Evolutionary conservation across 2,113 vertebrate genomes (phyloP).

Genomic region (Prinia subflava): DNA sequence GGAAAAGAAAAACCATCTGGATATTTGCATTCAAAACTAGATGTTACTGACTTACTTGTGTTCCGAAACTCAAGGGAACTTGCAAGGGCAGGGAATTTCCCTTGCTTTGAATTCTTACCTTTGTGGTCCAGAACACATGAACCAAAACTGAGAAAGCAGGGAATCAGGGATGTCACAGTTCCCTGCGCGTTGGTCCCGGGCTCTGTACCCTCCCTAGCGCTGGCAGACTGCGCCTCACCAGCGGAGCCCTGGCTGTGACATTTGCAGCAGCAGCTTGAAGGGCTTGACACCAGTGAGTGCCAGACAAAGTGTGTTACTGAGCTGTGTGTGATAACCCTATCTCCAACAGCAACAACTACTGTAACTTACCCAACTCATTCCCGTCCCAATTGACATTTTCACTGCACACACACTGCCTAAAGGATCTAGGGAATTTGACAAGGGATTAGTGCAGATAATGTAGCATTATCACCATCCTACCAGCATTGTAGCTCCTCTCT

Average conservation of each 20-base stretch:
- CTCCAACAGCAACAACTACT: neutral
- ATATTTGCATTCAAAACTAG: neutral
- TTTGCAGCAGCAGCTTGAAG: neutral
- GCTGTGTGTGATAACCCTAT: neutral
- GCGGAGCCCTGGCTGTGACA: neutral
- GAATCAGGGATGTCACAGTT: neutral
- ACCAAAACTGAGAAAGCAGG: neutral
- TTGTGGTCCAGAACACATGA: neutral
- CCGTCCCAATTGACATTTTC: neutral
- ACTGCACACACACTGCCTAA: neutral
- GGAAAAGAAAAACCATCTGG: neutral
- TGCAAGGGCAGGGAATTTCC: neutral
- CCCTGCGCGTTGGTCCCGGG: neutral
- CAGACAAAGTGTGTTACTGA: neutral
- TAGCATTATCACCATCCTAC: neutral
- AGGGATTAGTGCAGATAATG: slow-evolving; percentile 55
- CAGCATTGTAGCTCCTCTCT: neutral
- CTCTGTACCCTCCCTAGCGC: neutral
- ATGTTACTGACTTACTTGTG: neutral
- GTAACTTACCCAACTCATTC: slow-evolving; percentile 4
- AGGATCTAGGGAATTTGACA: slow-evolving; percentile 59
- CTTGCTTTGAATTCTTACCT: neutral
- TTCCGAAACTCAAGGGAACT: neutral
- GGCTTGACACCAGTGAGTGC: neutral
- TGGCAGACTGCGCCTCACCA: neutral